Evolutionary conservation across 2,113 vertebrate genomes (phyloP).

Genomic region (Hippocampus comes): DNA sequence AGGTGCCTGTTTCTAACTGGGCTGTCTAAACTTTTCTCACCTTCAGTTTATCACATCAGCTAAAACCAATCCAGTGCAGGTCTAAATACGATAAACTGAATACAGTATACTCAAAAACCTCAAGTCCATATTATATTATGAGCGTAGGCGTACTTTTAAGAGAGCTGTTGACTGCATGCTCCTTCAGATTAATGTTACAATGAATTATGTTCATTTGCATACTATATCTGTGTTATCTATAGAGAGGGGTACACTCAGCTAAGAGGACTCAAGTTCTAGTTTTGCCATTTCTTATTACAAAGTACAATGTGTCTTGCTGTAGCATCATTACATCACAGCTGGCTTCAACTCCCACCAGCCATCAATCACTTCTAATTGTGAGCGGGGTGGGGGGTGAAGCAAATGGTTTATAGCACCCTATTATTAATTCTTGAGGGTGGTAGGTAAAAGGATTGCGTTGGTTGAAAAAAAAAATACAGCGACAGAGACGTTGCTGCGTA

Average conservation of each 20-base stretch:
- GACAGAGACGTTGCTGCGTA: constrained; percentile 34
- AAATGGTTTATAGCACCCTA: constrained; percentile 48
- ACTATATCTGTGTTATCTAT: background rate
- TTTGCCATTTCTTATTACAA: constrained; percentile 28
- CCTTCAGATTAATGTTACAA: background rate
- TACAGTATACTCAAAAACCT: no score
- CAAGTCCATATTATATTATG: no score
- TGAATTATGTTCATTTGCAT: constrained; percentile 19
- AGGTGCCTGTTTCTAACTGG: background rate
- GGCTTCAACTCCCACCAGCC: constrained; percentile 37
- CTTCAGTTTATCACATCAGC: no score
- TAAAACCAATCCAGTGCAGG: no score
- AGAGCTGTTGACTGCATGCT: no score
- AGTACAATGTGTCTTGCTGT: constrained; percentile 13
- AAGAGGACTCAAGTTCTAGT: constrained; percentile 24
- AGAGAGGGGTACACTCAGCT: constrained; percentile 17
- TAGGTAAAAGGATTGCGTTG: constrained; percentile 60
- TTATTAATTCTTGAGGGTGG: constrained; percentile 56
- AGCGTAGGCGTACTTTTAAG: no score
- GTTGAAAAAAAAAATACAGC: constrained; percentile 32
- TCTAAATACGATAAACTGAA: no score
- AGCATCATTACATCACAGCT: constrained; percentile 59
- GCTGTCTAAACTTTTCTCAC: no score
- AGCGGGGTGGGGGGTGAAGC: constrained; percentile 8
- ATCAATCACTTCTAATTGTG: constrained; percentile 58